Evolutionary conservation across 1,140 invertebrate species (phyloP), one percentile per base, ranked within the genome.

Genomic region (Trichomalopsis sarcophagae): DNA sequence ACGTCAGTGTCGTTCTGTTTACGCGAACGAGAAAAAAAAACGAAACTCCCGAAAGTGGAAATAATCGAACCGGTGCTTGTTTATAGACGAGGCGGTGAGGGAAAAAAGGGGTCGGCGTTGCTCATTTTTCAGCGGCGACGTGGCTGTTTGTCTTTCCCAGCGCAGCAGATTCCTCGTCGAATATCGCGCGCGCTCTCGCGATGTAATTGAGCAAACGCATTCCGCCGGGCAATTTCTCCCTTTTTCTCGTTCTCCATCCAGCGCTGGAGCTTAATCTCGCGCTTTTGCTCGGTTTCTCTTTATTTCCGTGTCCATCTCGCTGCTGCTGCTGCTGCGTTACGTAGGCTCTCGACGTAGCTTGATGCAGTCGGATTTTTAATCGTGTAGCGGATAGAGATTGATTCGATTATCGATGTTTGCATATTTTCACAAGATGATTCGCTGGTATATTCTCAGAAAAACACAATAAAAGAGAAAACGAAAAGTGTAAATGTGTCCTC

Each of bases 131-230:
- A 68, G 47, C 33, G 17, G 47, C 33, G 17, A 23, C 47, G n/a
- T 14, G 23, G 36, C 71, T 85, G 78, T 85, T 81, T 85, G 55
- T 79, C 69, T 80, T 81, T 71, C 14, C 30, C 55, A 23, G 78
- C 40, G 78, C 40, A 44, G 40, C 23, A 40, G 62, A 81, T 78
- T 82, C 74, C 84, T 81, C 84, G 74, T 78, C 74, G 77, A 81
- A 82, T 82, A 81, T 78, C 80, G 81, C 78, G 55, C 40, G n/a
- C 84, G 2, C 80, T 27, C 40, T 27, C 50, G 62, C 73, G 40
- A 78, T 78, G 80, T 85, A 85, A 85, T 85, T 85, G 74, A 85
- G 84, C 80, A 85, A 85, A 85, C 80, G 84, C 84, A 85, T 85
- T 85, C 55, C 84, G n/a, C 23, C 27, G 44, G 47, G 78, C 69